Evolutionary conservation across 2,113 vertebrate genomes (phyloP).

Genomic region (Scolopax mira): DNA sequence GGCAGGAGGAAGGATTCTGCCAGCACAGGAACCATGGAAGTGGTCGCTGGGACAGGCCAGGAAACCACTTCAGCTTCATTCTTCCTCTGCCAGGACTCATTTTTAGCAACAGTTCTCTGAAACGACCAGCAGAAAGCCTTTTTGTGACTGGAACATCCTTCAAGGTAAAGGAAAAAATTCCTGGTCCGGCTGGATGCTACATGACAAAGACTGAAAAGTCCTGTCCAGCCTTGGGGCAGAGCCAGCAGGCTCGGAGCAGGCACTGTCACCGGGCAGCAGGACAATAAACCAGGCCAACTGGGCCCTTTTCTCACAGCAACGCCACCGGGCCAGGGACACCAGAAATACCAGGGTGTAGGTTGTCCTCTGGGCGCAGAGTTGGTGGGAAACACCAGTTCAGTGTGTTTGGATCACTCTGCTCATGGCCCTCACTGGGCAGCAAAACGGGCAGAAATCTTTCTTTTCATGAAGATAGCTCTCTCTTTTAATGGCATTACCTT

Average conservation of each 20-base stretch:
- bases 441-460: neutral
- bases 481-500: neutral
- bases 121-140: neutral
- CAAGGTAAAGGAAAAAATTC: neutral
- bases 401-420: neutral
- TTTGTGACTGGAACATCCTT: neutral
- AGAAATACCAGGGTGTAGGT: neutral
- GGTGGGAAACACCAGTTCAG: neutral
- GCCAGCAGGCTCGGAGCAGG: neutral
- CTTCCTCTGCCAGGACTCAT: neutral
- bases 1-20: neutral
- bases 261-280: neutral
- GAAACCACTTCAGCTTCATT: neutral
- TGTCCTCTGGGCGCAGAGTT: neutral
- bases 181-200: neutral
- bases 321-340: neutral
- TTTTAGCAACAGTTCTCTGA: neutral
- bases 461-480: neutral
- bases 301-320: neutral
- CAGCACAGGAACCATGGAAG: neutral
- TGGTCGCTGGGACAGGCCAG: neutral
- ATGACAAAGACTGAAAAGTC: neutral
- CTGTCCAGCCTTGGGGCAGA: neutral
- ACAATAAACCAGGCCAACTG: neutral
- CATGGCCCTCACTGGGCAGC: neutral